A percentile compares a stretch with the other conserved stretches of the same genome.
These are phyloP conservation scores for Eudasyphora cyanicolor DNA, from an alignment of 2,888 invertebrate species.

Conservation along the genomic window DNA sequence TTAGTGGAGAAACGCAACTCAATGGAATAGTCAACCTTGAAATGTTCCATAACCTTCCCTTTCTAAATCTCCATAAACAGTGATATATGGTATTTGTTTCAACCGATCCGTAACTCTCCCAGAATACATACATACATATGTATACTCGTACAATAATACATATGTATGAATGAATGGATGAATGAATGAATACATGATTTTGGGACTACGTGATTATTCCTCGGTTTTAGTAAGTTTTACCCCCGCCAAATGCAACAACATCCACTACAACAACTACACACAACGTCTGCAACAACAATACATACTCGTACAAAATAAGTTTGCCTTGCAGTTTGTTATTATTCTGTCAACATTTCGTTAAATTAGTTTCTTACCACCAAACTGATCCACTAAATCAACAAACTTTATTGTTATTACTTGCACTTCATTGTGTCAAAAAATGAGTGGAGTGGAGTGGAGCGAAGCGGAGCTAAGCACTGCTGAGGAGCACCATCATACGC, in stretches of 20 bases:
- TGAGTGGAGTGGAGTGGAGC: slow-evolving; percentile 36
- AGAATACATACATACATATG: slow-evolving; percentile 9
- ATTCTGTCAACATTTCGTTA: slow-evolving; percentile 65
- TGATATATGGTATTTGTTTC: slow-evolving; percentile 22
- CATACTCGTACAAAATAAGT: too few species aligned
- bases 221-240: not conserved
- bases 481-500: slow-evolving; percentile 44
- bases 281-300: slow-evolving; percentile 5
- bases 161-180: too few species aligned
- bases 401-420: slow-evolving; percentile 65
- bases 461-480: slow-evolving; percentile 9
- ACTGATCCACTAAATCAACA: slow-evolving; percentile 65
- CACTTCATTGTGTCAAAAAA: slow-evolving; percentile 65
- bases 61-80: slow-evolving; percentile 16
- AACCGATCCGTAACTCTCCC: slow-evolving; percentile 20
- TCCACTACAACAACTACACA: not conserved
- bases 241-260: not conserved
- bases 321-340: slow-evolving; percentile 60
- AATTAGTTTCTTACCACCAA: slow-evolving; percentile 66
- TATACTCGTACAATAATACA: too few species aligned
- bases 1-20: not conserved
- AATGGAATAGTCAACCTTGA: slow-evolving; percentile 45
- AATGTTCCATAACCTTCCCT: slow-evolving; percentile 3
- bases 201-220: slow-evolving; percentile 7
- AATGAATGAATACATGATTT: not conserved